Conservation (phyloP, 2,113 vertebrate species). For the Asarcornis scutulata region DNA sequence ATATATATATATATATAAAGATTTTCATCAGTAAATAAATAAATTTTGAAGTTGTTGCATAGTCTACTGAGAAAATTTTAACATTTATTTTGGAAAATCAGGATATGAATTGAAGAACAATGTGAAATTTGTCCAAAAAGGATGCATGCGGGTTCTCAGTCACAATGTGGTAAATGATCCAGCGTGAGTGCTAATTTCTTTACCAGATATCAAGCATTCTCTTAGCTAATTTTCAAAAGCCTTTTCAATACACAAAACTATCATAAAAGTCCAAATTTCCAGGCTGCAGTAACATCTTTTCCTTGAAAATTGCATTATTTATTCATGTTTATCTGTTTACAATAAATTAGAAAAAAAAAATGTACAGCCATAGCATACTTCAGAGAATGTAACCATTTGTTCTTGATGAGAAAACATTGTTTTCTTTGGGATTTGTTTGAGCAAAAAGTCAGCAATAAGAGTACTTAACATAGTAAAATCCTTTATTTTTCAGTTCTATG, state of each 20-base stretch:
- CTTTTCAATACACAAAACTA: not conserved
- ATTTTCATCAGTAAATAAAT: constrained; percentile 55
- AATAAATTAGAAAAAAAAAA: not conserved
- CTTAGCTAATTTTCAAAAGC: constrained; percentile 3
- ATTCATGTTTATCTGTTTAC: constrained; percentile 1
- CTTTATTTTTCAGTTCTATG: constrained; percentile 47
- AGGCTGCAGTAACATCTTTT: not conserved
- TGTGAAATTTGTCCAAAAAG: not conserved
- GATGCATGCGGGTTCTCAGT: not conserved
- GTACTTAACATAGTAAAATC: constrained; percentile 40
- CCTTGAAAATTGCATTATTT: constrained; percentile 22
- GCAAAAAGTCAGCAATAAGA: not conserved
- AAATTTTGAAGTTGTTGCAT: constrained; percentile 17
- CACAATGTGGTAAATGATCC: not conserved
- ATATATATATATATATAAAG: not conserved
- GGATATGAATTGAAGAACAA: not conserved
- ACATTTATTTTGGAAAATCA: constrained; percentile 27
- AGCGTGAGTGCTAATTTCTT: not conserved
- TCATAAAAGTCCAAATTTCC: constrained; percentile 2
- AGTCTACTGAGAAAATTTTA: not conserved
- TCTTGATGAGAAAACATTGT: constrained; percentile 20
- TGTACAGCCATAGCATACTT: not conserved
- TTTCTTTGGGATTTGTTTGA: constrained; percentile 57
- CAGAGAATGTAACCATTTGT: constrained; percentile 9
- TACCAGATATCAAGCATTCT: not conserved